These are phyloP conservation scores for Rattus rattus DNA, from an alignment of 2,113 vertebrate species.

Conservation along the genomic window DNA sequence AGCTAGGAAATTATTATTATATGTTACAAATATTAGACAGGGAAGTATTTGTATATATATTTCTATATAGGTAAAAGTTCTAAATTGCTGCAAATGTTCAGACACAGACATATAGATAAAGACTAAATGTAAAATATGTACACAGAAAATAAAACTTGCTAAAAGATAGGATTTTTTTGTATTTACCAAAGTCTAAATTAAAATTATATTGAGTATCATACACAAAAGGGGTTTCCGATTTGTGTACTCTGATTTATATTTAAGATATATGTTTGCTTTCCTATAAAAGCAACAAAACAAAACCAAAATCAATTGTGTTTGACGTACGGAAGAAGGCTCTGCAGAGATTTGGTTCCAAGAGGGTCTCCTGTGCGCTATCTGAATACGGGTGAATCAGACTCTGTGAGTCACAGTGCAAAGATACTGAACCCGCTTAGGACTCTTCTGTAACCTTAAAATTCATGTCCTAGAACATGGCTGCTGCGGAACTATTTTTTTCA, in stretches of 20 bases:
- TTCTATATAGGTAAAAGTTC: neutral
- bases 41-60: neutral
- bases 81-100: slow-evolving; percentile 42
- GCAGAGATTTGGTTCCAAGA: neutral
- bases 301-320: neutral
- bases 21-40: slow-evolving; percentile 27
- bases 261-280: slow-evolving; percentile 15
- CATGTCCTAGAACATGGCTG: slow-evolving; percentile 4
- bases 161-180: slow-evolving; percentile 2
- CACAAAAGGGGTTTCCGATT: neutral
- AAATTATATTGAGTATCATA: neutral
- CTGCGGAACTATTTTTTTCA: neutral
- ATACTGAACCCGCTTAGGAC: neutral
- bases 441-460: neutral
- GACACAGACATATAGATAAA: neutral
- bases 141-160: slow-evolving; percentile 19
- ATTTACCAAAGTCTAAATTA: slow-evolving; percentile 37
- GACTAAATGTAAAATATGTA: slow-evolving; percentile 38
- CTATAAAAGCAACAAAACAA: neutral
- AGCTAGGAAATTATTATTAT: neutral
- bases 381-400: neutral
- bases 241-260: neutral
- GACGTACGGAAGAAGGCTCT: slow-evolving; percentile 2
- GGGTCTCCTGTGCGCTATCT: neutral
- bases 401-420: neutral